Evolutionary conservation across 1,140 invertebrate species (phyloP).

Genomic region (Nasonia longicornis): DNA sequence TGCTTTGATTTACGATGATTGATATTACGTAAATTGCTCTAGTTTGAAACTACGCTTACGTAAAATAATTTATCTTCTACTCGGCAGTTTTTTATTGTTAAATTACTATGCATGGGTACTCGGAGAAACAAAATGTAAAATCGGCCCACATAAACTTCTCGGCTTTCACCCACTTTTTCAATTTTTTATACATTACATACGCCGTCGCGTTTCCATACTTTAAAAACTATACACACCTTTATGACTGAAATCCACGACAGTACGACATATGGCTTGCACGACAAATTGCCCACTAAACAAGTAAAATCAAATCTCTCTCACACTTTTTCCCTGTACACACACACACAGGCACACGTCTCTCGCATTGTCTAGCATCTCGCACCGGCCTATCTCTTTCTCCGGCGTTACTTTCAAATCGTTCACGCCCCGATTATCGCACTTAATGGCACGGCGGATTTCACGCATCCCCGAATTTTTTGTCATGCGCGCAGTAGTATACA

Average conservation of each 20-base stretch:
- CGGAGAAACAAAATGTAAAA: neutral
- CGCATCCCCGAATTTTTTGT: slow-evolving; percentile 67
- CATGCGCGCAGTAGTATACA: slow-evolving; percentile 23
- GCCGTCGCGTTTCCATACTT: neutral
- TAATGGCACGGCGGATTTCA: slow-evolving; percentile 64
- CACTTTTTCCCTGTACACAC: neutral
- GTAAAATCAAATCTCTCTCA: slow-evolving; percentile 5
- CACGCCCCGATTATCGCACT: slow-evolving; percentile 64
- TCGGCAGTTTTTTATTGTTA: neutral
- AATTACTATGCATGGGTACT: neutral
- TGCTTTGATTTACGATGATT: neutral
- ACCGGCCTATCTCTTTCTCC: slow-evolving; percentile 17
- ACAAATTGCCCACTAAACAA: neutral
- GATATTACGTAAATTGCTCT: slow-evolving; percentile 3
- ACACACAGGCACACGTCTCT: neutral
- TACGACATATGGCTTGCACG: neutral
- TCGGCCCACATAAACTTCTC: neutral
- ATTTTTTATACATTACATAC: neutral
- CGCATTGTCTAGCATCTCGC: slow-evolving; percentile 16
- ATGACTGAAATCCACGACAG: neutral
- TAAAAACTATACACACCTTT: neutral
- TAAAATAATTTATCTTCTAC: neutral
- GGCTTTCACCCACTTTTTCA: neutral
- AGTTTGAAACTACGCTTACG: neutral
- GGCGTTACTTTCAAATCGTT: slow-evolving; percentile 54